A percentile compares a stretch with the other conserved stretches of the same genome.
phyloP scores from a whole-genome alignment of 1,140 invertebrate genomes.

The Melanaphis sacchari region DNA sequence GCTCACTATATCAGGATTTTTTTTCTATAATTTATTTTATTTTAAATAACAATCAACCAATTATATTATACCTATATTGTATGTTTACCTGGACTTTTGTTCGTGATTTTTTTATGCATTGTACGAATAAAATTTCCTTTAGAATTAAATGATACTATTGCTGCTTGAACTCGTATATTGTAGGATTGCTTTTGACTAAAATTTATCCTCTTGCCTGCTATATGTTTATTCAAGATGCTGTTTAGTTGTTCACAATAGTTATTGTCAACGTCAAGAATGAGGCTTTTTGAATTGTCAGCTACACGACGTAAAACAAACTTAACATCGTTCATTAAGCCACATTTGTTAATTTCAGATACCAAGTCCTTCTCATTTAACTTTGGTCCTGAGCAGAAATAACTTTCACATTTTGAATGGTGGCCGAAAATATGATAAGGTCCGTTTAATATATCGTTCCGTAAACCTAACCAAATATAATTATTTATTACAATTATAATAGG shows the following conservation, averaged over 20 bases:
- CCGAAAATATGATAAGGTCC: conserved; percentile 13
- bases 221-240: conserved; percentile 10
- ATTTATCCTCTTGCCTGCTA: background rate
- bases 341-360: background rate
- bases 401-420: background rate
- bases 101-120: conserved; percentile 41
- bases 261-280: background rate
- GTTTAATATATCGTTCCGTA: background rate
- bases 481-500: background rate
- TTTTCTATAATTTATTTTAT: background rate
- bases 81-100: background rate
- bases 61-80: background rate
- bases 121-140: background rate
- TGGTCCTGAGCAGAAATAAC: background rate
- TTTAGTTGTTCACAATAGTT: conserved; percentile 22
- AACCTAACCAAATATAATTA: background rate
- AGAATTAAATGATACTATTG: background rate
- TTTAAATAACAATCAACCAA: background rate
- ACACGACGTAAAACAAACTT: background rate
- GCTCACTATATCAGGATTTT: too few species aligned
- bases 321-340: conserved; percentile 2
- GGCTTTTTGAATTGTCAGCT: background rate
- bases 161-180: background rate
- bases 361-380: background rate
- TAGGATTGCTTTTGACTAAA: background rate